Conservation (phyloP, 2,113 vertebrate genomes). For the Sclerurus mexicanus region DNA sequence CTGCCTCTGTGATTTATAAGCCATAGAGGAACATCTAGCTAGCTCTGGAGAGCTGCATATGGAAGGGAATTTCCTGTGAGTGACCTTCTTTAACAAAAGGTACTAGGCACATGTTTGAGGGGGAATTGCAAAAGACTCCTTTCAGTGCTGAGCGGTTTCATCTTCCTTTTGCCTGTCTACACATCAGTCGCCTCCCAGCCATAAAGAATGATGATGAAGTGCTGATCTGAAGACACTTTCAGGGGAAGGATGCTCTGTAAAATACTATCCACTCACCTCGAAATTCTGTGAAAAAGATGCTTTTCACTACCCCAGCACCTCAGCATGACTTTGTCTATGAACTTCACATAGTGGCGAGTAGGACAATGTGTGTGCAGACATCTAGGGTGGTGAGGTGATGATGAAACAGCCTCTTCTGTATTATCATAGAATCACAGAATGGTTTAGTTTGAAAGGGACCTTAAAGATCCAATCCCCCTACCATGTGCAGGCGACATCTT, state of each 20-base stretch:
- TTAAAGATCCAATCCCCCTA: neutral
- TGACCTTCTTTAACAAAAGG: neutral
- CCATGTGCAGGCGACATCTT: neutral
- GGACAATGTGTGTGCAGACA: neutral
- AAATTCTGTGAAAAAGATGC: neutral
- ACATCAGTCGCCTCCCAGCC: neutral
- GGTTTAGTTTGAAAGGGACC: no score
- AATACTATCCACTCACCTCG: neutral
- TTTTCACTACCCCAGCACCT: neutral
- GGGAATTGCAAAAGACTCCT: neutral
- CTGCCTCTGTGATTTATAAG: constrained; percentile 58
- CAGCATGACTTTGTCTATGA: neutral
- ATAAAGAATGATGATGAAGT: neutral
- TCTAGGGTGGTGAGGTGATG: neutral
- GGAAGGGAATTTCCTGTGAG: constrained; percentile 38
- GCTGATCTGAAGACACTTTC: neutral
- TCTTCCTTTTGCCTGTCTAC: neutral
- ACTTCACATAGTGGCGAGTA: accelerated
- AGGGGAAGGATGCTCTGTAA: neutral
- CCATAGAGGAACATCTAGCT: neutral
- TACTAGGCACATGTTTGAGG: neutral
- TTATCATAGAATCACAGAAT: neutral
- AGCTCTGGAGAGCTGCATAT: neutral
- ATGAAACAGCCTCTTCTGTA: neutral
- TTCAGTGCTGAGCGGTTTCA: neutral